Evolutionary conservation across 2,888 invertebrate genomes (phyloP), one percentile per base, ranked within the genome.

Genomic region (Nomada fabriciana): DNA sequence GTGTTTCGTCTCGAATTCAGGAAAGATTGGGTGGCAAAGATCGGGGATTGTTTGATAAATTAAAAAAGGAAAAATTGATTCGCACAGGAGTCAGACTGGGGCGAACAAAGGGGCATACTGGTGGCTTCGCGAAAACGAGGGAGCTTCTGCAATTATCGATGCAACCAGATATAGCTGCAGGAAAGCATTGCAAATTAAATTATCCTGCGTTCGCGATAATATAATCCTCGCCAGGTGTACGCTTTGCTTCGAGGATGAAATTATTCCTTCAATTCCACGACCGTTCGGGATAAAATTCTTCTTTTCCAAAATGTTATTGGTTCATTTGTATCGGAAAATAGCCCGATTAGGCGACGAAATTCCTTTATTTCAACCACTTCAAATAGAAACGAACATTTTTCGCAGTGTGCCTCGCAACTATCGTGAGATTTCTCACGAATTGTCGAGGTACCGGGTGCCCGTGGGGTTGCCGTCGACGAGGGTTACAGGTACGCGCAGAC

Each of bases 401-500:
- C 50, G 0, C 18, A 50, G 42, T 23, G 55, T 23, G 9, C 10
- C 4, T 10, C 36, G 55, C 10, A 47, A 52, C 4, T 47, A 76
- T 77, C 86, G 87, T 83, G 87, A 69, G 86, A 80, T 82, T 85
- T 86, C 88, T 83, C 86, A 88, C 82, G 87, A 88, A 89, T 81
- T 80, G 76, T 80, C 84, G 60, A 71, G 72, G 75, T 23, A 74
- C 55, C 71, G 64, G 77, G 63, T 70, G 73, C 67, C 83, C 13
- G 68, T 55, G 75, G 88, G 73, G 79, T 77, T 84, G 83, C 70
- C 60, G 65, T 70, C 52, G 53, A 20, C 23, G 42, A 83, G 79
- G 83, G 83, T 76, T 76, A 83, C 82, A 75, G 83, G 85, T 88
- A 90, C 85, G 90, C 90, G 90, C 89, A 90, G 90, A 89, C 90